Conservation (phyloP, 2,797 vertebrate genomes). For the Hydrocynus forskahlii region DNA sequence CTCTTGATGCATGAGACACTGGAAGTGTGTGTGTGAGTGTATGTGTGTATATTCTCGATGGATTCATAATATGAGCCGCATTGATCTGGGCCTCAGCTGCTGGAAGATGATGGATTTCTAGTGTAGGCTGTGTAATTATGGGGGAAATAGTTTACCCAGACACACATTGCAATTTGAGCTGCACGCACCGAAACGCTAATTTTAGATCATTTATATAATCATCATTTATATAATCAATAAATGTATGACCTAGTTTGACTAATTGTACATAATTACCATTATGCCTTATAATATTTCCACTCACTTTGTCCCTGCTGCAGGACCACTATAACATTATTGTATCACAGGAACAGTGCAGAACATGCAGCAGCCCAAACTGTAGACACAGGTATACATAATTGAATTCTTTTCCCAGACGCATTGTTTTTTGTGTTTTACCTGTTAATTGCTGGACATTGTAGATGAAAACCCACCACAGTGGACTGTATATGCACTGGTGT, state of each 20-base stretch:
- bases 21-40: constrained; percentile 8
- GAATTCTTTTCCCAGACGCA: not conserved
- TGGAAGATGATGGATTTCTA: constrained; percentile 43
- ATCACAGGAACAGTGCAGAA: not conserved
- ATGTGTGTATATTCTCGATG: not conserved
- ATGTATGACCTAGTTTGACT: too few species aligned
- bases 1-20: not conserved
- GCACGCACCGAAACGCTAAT: too few species aligned
- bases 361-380: too few species aligned
- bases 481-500: not conserved
- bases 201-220: too few species aligned
- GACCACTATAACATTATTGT: too few species aligned
- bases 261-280: too few species aligned
- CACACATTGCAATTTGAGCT: too few species aligned
- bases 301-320: not conserved
- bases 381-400: not conserved
- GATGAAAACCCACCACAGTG: not conserved
- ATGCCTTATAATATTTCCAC: not conserved
- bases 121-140: not conserved
- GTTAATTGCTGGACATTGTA: not conserved
- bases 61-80: constrained; percentile 46
- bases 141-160: not conserved
- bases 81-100: constrained; percentile 46
- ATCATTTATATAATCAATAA: too few species aligned
- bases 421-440: not conserved